Conservation (phyloP, 2,113 vertebrate genomes). For the Recurvirostra avosetta region DNA sequence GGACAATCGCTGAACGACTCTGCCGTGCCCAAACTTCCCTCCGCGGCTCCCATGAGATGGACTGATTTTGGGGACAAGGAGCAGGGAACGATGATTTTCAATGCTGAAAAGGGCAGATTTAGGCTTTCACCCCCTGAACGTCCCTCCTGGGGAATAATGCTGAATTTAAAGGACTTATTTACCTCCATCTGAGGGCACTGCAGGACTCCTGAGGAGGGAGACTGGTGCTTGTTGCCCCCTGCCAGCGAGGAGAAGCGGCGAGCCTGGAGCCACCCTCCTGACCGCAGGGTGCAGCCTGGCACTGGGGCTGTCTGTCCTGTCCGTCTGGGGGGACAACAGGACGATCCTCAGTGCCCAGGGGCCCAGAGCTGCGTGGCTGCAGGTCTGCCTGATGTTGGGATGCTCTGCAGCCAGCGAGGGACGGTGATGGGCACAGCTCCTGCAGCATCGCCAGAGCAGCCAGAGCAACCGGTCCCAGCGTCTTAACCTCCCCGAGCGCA, state of each 20-base stretch:
- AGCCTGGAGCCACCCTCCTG: neutral
- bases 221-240: neutral
- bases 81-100: neutral
- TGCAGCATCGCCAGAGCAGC: neutral
- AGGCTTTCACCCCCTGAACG: neutral
- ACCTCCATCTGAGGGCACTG: neutral
- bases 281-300: neutral
- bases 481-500: rapidly evolving
- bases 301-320: neutral
- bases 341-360: neutral
- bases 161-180: neutral
- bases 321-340: neutral
- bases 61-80: neutral
- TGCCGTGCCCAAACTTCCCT: neutral
- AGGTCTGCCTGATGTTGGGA: neutral
- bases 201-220: neutral
- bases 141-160: neutral
- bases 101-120: neutral
- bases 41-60: rapidly evolving
- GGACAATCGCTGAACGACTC: rapidly evolving
- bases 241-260: rapidly evolving
- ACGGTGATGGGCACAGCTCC: neutral
- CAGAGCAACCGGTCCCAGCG: rapidly evolving
- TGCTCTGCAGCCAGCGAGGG: neutral
- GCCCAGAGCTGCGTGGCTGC: rapidly evolving